Conservation (phyloP, 2,797 vertebrate genomes). For the Geotrypetes seraphini region DNA sequence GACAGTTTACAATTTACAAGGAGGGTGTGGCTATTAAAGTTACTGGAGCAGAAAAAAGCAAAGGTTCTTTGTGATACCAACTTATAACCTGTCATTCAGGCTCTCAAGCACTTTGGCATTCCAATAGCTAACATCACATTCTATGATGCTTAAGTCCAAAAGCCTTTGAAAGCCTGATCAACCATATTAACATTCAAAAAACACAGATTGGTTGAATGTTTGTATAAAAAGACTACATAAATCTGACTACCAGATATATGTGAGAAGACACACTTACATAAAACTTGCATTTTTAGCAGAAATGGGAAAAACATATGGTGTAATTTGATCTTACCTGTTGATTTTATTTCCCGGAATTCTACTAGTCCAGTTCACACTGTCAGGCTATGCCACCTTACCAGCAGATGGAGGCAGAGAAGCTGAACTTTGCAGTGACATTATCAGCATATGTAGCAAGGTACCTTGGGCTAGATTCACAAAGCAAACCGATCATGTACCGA, state of each 20-base stretch:
- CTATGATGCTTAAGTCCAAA: constrained; percentile 33
- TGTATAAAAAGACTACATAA: not conserved
- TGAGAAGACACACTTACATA: not conserved
- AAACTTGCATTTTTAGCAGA: no score
- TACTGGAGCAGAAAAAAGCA: constrained; percentile 39
- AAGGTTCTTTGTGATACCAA: constrained; percentile 25
- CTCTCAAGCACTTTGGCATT: constrained; percentile 27
- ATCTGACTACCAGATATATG: not conserved
- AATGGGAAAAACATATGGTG: no score
- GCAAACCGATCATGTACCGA: no score
- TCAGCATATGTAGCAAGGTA: no score
- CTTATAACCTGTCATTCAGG: constrained; percentile 35
- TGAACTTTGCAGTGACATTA: no score
- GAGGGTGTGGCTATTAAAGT: constrained; percentile 48
- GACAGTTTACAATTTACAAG: constrained; percentile 49
- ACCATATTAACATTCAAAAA: constrained; percentile 6
- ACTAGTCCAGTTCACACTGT: no score
- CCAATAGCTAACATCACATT: constrained; percentile 38
- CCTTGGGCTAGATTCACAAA: no score
- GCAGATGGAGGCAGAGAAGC: no score
- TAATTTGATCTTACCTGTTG: no score
- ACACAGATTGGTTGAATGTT: no score
- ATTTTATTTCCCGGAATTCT: no score
- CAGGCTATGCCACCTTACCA: no score
- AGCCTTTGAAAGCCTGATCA: constrained; percentile 29